Evolutionary conservation across 53 echinoderm and acorn worm species (phyloP), one percentile per base, ranked within the genome.

Genomic region (Astropecten irregularis): DNA sequence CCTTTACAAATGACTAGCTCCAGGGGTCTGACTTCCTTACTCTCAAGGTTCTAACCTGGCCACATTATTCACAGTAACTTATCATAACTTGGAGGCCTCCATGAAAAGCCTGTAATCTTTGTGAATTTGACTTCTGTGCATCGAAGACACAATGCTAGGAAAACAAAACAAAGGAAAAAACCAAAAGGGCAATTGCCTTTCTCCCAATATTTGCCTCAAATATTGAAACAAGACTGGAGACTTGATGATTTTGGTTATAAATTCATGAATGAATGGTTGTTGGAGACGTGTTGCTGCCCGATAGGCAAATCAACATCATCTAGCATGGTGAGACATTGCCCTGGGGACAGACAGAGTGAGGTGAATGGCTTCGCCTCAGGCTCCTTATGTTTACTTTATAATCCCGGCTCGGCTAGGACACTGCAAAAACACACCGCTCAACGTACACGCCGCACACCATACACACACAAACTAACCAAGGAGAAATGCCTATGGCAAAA

Each of bases 331-430:
- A 38, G 76, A 76, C 56, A 76, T 25, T 18, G 52, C 58, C 58
- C 3, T 36, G 39, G 51, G 76, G 55, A 40, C 20, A 9, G 22
- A 13, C 26, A 27, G 14, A 73, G 35, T 49, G 55, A 38, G 38
- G 65, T 19, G 38, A 65, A 38, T 65, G 38, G n/a, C 37, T 65
- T 65, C 37, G 9, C 49, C 20, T 15, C 54, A 23, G 37, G 16
- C 54, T 54, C 53, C 34, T 65, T 53, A n/a, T 73, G 73, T 73
- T 54, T 73, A 54, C 54, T 54, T 54, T 73, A 73, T n/a, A n/a
- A n/a, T n/a, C 21, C 37, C 25, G 55, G 18, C 13, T 2, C 55
- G 25, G 4, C 38, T 30, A 21, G 62, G 62, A 65, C 65, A n/a
- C 38, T 31, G 61, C 30, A 18, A 18, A 61, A 9, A 65, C 65